A percentile compares a stretch with the other conserved stretches of the same genome.
Conservation (phyloP, 2,888 invertebrate species). For the Polydrusus tereticollis region DNA sequence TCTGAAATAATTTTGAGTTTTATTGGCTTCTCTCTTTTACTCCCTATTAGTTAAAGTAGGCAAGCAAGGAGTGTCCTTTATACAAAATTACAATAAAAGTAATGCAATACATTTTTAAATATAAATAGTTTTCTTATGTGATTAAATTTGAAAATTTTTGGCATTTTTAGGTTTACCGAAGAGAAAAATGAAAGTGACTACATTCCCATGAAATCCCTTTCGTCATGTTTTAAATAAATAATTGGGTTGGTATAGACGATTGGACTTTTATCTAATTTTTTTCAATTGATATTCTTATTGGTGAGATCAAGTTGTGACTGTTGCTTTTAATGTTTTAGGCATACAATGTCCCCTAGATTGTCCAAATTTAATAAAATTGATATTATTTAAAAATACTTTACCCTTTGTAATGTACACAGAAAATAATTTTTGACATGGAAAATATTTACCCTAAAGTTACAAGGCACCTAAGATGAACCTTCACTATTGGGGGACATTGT, state of each 20-base stretch:
- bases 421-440: no score
- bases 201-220: constrained; percentile 66
- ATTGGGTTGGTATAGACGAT: constrained; percentile 15
- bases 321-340: constrained; percentile 2
- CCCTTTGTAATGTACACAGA: background rate
- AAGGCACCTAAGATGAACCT: no score
- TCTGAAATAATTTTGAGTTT: constrained; percentile 54
- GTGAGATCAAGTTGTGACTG: constrained; percentile 8
- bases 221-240: constrained; percentile 54
- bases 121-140: no score
- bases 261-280: background rate
- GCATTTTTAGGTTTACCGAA: constrained; percentile 64
- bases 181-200: constrained; percentile 64
- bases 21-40: constrained; percentile 32
- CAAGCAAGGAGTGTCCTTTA: constrained; percentile 52
- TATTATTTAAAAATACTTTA: background rate
- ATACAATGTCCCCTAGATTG: background rate
- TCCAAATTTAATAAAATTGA: no score
- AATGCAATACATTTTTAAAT: no score
- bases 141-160: constrained; percentile 15
- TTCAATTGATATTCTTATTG: background rate
- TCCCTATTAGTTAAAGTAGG: constrained; percentile 41
- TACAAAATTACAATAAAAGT: no score
- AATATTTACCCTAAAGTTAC: no score
- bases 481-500: no score